These are phyloP conservation scores for Holocentrus rufus DNA, from an alignment of 2,797 vertebrate species.

Conservation along the genomic window DNA sequence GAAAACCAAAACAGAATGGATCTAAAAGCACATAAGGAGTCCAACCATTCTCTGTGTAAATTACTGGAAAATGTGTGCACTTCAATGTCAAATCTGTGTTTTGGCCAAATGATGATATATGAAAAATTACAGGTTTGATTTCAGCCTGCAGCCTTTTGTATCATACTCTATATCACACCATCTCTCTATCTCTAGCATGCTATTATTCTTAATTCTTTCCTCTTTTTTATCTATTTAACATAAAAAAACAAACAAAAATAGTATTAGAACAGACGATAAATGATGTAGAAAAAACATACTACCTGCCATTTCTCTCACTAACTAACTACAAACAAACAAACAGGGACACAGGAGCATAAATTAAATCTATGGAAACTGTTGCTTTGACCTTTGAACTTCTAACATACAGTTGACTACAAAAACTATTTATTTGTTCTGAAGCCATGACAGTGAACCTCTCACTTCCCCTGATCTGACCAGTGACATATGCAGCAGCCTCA, in stretches of 20 bases:
- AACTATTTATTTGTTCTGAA: conserved; percentile 45
- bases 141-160: neutral
- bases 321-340: too few relatives aligned
- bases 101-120: too few relatives aligned
- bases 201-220: too few relatives aligned
- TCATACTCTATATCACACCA: neutral
- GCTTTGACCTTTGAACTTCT: neutral
- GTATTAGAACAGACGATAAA: neutral
- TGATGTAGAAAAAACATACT: neutral
- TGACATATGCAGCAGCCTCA: conserved; percentile 37
- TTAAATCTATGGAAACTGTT: neutral
- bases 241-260: neutral
- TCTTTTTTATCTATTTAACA: too few relatives aligned
- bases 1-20: neutral
- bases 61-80: too few relatives aligned
- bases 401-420: conserved; percentile 27
- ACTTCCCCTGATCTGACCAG: conserved; percentile 36
- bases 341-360: neutral
- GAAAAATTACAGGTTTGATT: too few relatives aligned
- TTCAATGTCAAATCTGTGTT: too few relatives aligned
- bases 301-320: neutral
- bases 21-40: neutral
- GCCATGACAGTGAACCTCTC: conserved; percentile 28
- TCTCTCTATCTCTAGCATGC: too few relatives aligned
- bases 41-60: too few relatives aligned